Percentiles rank a stretch among this genome's conserved stretches.
phyloP scores from a whole-genome alignment of 64 coral and sea anemone genomes.

The Catalaphyllia jardinei region DNA sequence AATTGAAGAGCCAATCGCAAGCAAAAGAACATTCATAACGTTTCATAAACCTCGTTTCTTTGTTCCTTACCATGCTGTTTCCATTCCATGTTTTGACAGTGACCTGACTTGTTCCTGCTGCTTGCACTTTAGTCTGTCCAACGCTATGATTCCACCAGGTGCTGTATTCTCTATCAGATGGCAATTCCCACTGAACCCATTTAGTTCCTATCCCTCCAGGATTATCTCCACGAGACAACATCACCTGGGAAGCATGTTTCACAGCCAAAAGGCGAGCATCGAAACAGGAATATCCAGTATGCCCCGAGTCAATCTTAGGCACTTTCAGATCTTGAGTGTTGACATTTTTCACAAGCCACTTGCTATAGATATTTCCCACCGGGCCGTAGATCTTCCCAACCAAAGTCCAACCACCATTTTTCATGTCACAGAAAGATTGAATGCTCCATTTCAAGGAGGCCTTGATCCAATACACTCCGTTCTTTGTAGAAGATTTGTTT shows the following conservation, averaged over 20 bases:
- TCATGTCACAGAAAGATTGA: conserved; percentile 61
- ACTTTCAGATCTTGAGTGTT: conserved; percentile 20
- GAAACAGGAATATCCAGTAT: conserved; percentile 25
- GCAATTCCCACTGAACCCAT: conserved; percentile 68
- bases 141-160: conserved; percentile 63
- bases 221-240: conserved; percentile 58
- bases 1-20: too few relatives aligned
- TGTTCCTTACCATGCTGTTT: conserved; percentile 14
- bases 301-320: neutral
- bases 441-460: conserved; percentile 17
- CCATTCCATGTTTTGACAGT: conserved; percentile 55
- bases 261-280: conserved; percentile 49
- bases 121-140: conserved; percentile 16
- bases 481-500: conserved; percentile 23
- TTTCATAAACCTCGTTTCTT: neutral
- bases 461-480: conserved; percentile 69
- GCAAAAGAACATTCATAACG: neutral
- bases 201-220: conserved; percentile 47
- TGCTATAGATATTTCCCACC: conserved; percentile 39
- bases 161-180: conserved; percentile 34
- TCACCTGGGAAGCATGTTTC: conserved; percentile 38
- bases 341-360: conserved; percentile 44
- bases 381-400: conserved; percentile 63
- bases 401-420: conserved; percentile 68
- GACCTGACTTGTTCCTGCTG: conserved; percentile 3